These are phyloP conservation scores for Artemia sinica DNA, from an alignment of 2,888 invertebrate species.

Conservation along the genomic window DNA sequence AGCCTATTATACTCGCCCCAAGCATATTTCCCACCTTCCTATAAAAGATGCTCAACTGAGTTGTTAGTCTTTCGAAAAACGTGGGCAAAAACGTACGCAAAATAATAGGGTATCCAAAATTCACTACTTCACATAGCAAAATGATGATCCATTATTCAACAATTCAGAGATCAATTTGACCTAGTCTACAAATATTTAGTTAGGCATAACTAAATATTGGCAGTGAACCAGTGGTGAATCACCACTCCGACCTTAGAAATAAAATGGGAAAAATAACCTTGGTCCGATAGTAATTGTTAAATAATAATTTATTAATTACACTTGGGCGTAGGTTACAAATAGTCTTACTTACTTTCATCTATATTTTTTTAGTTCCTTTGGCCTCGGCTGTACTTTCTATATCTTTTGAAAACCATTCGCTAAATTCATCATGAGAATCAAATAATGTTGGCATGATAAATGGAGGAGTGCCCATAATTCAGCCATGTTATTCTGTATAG, in stretches of 20 bases:
- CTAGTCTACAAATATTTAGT: too few relatives aligned
- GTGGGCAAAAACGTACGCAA: too few relatives aligned
- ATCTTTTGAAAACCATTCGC: constrained; percentile 93
- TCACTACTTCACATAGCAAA: too few relatives aligned
- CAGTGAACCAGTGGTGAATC: not conserved
- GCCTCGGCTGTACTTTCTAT: constrained; percentile 91
- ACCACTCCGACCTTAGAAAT: not conserved
- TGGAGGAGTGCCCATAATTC: constrained; percentile 85
- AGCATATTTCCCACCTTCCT: too few relatives aligned
- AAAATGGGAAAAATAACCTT: not conserved
- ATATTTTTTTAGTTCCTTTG: constrained; percentile 65
- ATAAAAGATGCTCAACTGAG: too few relatives aligned
- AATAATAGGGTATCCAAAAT: too few relatives aligned
- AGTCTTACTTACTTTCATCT: constrained; percentile 60
- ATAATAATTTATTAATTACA: not conserved
- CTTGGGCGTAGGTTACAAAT: too few relatives aligned
- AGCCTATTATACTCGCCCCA: too few relatives aligned
- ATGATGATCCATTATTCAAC: too few relatives aligned
- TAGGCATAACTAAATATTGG: not conserved
- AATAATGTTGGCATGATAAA: constrained; percentile 87
- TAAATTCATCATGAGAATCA: constrained; percentile 90
- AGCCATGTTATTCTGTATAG: constrained; percentile 91
- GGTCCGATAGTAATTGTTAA: not conserved
- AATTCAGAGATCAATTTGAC: too few relatives aligned
- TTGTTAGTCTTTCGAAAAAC: too few relatives aligned